A percentile compares a stretch with the other conserved stretches of the same genome.
phyloP scores from a whole-genome alignment of 2,888 invertebrate genomes.

The Bruchidius siliquastri region DNA sequence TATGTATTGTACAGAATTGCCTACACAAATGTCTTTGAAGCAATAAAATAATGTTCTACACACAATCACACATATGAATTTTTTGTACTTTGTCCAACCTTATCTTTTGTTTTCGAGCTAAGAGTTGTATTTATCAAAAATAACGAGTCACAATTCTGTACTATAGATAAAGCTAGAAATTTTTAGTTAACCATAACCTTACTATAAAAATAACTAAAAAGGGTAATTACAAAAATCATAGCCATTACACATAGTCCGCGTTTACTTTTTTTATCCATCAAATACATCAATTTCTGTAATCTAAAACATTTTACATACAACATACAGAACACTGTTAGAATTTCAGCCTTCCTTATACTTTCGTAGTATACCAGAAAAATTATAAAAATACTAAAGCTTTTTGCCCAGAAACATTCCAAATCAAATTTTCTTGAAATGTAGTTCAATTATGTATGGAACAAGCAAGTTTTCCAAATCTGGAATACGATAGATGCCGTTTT shows the following conservation, averaged over 20 bases:
- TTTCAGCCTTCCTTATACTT: not conserved
- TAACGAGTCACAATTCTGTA: constrained; percentile 28
- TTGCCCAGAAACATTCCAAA: not conserved
- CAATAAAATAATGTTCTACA: constrained; percentile 19
- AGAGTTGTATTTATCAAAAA: constrained; percentile 9
- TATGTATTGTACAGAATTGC: constrained; percentile 36
- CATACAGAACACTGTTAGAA: not conserved
- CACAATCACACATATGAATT: constrained; percentile 25
- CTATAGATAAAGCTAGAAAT: constrained; percentile 25
- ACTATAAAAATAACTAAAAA: constrained; percentile 23
- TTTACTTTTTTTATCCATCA: not conserved
- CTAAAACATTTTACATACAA: not conserved
- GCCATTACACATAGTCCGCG: not conserved
- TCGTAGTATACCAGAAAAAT: not conserved
- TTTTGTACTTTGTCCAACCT: constrained; percentile 31
- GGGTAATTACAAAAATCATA: constrained; percentile 5
- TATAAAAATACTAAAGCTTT: not conserved
- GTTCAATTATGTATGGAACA: not conserved
- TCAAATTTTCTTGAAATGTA: not conserved
- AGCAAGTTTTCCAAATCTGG: not conserved
- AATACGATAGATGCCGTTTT: not conserved
- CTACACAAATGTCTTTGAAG: constrained; percentile 16
- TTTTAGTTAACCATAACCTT: constrained; percentile 26
- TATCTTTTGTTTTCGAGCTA: constrained; percentile 17
- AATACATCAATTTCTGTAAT: not conserved